These are phyloP conservation scores for Margaritifera margaritifera DNA, from an alignment of 2,888 invertebrate genomes.

Conservation along the genomic window DNA sequence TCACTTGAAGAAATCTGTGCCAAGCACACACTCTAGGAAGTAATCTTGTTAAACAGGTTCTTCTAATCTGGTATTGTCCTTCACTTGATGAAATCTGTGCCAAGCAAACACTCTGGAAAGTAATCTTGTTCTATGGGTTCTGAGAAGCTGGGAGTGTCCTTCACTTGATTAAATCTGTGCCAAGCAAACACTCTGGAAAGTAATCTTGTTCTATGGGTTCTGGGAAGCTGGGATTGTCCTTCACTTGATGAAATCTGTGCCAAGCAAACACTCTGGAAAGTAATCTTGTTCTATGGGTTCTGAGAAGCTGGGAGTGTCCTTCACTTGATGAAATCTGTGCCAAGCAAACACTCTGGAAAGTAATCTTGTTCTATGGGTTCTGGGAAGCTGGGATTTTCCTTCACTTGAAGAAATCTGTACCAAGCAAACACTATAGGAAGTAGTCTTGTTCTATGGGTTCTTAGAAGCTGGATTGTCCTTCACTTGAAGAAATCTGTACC, in stretches of 20 bases:
- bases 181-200: too few relatives aligned
- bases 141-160: slow-evolving; percentile 56
- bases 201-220: too few relatives aligned
- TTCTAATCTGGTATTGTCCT: not conserved
- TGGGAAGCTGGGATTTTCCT: slow-evolving; percentile 14
- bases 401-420: slow-evolving; percentile 62
- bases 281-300: slow-evolving; percentile 63
- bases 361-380: slow-evolving; percentile 63
- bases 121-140: slow-evolving; percentile 63
- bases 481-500: slow-evolving; percentile 63
- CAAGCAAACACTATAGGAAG: slow-evolving; percentile 60
- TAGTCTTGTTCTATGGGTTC: slow-evolving; percentile 63
- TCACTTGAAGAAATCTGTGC: too few relatives aligned
- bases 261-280: slow-evolving; percentile 59
- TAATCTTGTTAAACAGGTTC: too few relatives aligned
- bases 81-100: slow-evolving; percentile 62
- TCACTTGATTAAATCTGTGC: slow-evolving; percentile 59
- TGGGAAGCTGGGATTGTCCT: not conserved
- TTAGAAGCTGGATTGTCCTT: slow-evolving; percentile 27
- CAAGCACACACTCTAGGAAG: too few relatives aligned
- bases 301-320: slow-evolving; percentile 56
- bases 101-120: slow-evolving; percentile 59
- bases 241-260: slow-evolving; percentile 62
- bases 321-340: slow-evolving; percentile 63
- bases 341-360: slow-evolving; percentile 60